Conservation (phyloP, 2,113 vertebrate species). For the Amphiprion ocellaris region DNA sequence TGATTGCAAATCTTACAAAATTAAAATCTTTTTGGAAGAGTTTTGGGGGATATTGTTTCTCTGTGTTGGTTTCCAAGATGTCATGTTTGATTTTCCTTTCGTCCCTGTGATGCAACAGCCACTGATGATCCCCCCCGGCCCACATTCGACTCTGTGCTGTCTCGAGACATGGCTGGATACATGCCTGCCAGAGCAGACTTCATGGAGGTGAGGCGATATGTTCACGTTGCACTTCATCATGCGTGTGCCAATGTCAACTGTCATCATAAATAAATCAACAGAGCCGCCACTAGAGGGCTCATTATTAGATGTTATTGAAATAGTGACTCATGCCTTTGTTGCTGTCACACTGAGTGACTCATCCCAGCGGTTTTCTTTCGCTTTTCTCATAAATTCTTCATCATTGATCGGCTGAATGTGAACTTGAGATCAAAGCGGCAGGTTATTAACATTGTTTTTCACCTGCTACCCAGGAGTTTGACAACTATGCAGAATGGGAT, state of each 20-base stretch:
- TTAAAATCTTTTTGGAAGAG: neutral
- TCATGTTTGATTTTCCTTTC: neutral
- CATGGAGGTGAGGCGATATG: constrained; percentile 89
- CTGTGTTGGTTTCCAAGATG: neutral
- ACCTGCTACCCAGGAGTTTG: constrained; percentile 90
- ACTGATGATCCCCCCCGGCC: constrained; percentile 95
- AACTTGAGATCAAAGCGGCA: neutral
- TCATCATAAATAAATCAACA: neutral
- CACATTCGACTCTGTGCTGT: constrained; percentile 94
- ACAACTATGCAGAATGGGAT: constrained; percentile 99
- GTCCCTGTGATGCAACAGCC: constrained; percentile 81
- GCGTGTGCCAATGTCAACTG: neutral
- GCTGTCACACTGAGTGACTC: constrained; percentile 2
- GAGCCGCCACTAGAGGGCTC: constrained; percentile 8
- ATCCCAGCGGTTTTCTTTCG: neutral
- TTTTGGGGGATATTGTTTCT: neutral
- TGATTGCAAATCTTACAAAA: neutral
- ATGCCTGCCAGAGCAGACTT: constrained; percentile 99
- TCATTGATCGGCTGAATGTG: neutral
- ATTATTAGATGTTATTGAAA: constrained; percentile 3
- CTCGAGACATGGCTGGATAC: constrained; percentile 98
- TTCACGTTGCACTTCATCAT: neutral
- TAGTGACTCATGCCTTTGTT: constrained; percentile 7
- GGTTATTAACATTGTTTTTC: constrained; percentile 1
- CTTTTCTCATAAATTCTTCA: constrained; percentile 17